Evolutionary conservation across 2,113 vertebrate genomes (phyloP).

Genomic region (Taurulus bubalis): DNA sequence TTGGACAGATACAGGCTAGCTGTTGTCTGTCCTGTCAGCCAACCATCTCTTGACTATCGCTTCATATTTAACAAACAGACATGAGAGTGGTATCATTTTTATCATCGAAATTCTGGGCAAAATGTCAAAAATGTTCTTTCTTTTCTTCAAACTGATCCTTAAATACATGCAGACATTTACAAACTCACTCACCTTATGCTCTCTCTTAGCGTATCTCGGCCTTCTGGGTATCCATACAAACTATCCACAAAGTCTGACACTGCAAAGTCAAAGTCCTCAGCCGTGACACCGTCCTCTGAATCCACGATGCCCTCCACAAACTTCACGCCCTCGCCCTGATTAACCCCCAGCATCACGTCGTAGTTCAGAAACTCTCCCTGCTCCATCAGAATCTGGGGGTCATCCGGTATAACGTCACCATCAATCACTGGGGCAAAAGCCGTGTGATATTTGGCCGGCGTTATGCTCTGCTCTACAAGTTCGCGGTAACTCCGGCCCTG

Average conservation of each 20-base stretch:
- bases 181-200: conserved; percentile 86
- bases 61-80: not conserved
- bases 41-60: not conserved
- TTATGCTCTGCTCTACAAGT: conserved; percentile 92
- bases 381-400: conserved; percentile 99
- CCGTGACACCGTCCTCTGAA: conserved; percentile 92
- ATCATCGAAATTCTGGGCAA: not conserved
- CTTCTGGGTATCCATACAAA: conserved; percentile 94
- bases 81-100: not conserved
- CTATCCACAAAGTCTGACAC: conserved; percentile 97
- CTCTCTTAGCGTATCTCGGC: conserved; percentile 91
- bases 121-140: not conserved
- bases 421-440: conserved; percentile 99
- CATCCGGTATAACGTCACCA: conserved; percentile 96
- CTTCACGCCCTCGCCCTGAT: conserved; percentile 95
- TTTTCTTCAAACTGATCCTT: not conserved
- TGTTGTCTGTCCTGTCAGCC: not conserved
- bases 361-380: conserved; percentile 99
- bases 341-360: conserved; percentile 97
- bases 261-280: conserved; percentile 94
- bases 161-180: not conserved
- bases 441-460: conserved; percentile 96
- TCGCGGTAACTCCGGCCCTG: conserved; percentile 92
- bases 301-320: conserved; percentile 96
- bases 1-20: not conserved